A percentile compares a stretch with the other conserved stretches of the same genome.
Evolutionary conservation across 2,797 vertebrate genomes (phyloP).

Genomic region (Anguilla pacifica): DNA sequence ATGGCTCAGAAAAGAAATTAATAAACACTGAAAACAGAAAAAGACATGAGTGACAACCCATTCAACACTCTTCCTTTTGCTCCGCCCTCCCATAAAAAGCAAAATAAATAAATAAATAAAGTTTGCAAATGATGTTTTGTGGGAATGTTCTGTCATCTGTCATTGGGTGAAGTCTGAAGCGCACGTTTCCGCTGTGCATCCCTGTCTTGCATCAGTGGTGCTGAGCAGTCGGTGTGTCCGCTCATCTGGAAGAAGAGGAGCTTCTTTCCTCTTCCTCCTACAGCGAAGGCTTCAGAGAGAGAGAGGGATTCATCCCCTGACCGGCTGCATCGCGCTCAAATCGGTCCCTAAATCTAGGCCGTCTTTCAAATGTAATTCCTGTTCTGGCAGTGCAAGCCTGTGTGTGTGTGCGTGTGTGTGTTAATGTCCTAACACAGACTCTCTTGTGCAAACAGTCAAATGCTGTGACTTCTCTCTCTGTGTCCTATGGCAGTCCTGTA

Average conservation of each 20-base stretch:
- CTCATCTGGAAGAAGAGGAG: neutral
- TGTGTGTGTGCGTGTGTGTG: constrained; percentile 53
- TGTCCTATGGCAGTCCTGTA: neutral
- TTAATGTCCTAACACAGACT: neutral
- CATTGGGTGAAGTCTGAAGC: neutral
- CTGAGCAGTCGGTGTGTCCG: neutral
- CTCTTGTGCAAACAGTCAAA: neutral
- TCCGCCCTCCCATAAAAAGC: too few relatives aligned
- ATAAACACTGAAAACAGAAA: neutral
- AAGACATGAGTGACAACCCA: too few relatives aligned
- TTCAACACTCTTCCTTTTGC: neutral
- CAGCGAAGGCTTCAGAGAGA: neutral
- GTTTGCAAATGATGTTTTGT: too few relatives aligned
- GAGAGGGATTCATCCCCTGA: neutral
- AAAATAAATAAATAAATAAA: too few relatives aligned
- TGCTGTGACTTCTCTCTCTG: neutral
- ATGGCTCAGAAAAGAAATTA: neutral
- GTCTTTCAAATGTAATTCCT: neutral
- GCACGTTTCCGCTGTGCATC: neutral
- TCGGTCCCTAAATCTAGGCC: neutral
- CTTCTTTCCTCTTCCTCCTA: neutral
- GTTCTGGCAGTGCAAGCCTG: constrained; percentile 41
- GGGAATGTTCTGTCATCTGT: neutral
- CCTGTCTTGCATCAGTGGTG: neutral
- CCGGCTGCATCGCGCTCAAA: neutral